Evolutionary conservation across 2,113 vertebrate species (phyloP).

Genomic region (Zapus hudsonius): DNA sequence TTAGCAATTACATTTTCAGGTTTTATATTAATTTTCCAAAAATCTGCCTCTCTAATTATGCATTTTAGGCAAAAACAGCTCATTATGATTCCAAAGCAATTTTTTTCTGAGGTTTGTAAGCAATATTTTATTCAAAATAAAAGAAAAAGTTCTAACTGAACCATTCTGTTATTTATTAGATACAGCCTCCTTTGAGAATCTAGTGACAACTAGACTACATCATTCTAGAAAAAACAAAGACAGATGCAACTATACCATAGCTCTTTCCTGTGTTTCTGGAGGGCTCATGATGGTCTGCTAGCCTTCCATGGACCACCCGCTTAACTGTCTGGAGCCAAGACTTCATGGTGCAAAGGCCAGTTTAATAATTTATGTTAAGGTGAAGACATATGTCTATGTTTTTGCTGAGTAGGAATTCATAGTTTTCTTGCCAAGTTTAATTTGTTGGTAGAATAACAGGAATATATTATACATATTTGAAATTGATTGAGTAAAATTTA

Average conservation of each 20-base stretch:
- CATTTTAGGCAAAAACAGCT: constrained; percentile 29
- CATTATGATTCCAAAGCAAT: constrained; percentile 22
- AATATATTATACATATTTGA: not conserved
- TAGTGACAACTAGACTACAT: not conserved
- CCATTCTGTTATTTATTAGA: constrained; percentile 8
- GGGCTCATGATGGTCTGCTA: not conserved
- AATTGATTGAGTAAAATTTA: constrained; percentile 34
- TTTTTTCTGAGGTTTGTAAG: constrained; percentile 44
- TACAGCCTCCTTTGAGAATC: not conserved
- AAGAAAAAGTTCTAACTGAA: not conserved
- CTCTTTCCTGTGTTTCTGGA: not conserved
- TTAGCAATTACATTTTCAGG: constrained; percentile 71
- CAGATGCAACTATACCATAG: not conserved
- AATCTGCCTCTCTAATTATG: constrained; percentile 23
- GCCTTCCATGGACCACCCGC: not conserved
- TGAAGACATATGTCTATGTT: not conserved
- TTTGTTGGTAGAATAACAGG: not conserved
- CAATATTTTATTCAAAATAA: not conserved
- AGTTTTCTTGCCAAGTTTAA: constrained; percentile 7
- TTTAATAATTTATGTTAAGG: not conserved
- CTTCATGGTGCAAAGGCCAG: not conserved
- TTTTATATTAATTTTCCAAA: constrained; percentile 65
- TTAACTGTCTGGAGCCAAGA: not conserved
- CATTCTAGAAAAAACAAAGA: not conserved
- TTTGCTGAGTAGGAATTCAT: not conserved